Evolutionary conservation across 2,888 invertebrate genomes (phyloP), one percentile per base, ranked within the genome.

Genomic region (Dromius quadrimaculatus): DNA sequence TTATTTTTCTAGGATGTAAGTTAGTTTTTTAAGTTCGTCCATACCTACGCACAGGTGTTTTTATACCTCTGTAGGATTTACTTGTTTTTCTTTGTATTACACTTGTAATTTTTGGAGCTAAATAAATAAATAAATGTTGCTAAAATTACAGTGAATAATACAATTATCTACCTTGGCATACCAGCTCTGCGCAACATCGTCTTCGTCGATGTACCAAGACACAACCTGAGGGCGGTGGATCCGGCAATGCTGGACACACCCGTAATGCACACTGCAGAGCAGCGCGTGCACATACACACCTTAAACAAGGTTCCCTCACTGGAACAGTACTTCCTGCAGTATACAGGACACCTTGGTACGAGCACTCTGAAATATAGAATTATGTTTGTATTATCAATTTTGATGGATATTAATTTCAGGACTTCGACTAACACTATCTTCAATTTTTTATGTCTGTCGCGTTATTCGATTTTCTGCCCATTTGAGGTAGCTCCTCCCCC

Each of bases 131-230:
- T 4, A 77, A 78, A 47, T 78, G 78, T 71, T 80, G 79, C 71
- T 75, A n/a, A n/a, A n/a, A 28, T 57, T 15, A 23, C 11, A 22
- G 23, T 5, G n/a, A 23, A 17, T 8, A 19, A 13, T 43, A 4
- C 2, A 11, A 50, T 6, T 1, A 38, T 5, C 13, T 38, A 87
- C 92, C 90, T 77, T 88, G 87, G 80, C 94, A 94, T 65, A 91
- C 87, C 74, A 94, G 83, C 78, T 92, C 89, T 0, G 92, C 89
- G 80, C 95, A 95, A 82, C 94, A 94, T 57, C 87, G 84, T 71
- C 87, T 87, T 73, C 87, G 86, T 74, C 88, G 86, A 73, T 91
- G 90, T 50, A 90, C 85, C 38, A 91, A 83, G 71, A 90, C 88
- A 81, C 94, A 94, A 63, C 90, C 89, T 15, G 86, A 83, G 2